These are phyloP conservation scores for Synanthedon myopaeformis DNA, from an alignment of 2,888 invertebrate genomes.

Conservation along the genomic window DNA sequence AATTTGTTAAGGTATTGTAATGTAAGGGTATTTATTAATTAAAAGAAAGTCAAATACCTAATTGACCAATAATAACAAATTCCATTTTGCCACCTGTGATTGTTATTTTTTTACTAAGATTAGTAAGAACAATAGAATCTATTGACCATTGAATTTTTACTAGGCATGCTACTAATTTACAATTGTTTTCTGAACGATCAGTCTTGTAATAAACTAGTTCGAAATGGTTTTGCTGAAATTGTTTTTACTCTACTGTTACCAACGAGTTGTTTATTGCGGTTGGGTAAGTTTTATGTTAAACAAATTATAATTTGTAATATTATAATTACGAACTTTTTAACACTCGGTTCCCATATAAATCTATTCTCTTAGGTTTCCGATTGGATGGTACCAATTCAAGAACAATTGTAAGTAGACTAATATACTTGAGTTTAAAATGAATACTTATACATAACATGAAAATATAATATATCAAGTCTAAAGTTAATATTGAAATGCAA, in stretches of 20 bases:
- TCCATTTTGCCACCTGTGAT: too few relatives aligned
- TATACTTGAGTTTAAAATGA: slow-evolving; percentile 3
- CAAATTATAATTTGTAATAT: too few relatives aligned
- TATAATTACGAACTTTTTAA: not conserved
- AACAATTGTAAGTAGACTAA: slow-evolving; percentile 39
- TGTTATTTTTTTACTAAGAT: too few relatives aligned
- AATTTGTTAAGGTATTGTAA: too few relatives aligned
- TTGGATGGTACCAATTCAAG: slow-evolving; percentile 46
- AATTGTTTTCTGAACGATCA: not conserved
- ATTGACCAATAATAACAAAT: too few relatives aligned
- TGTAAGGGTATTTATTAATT: too few relatives aligned
- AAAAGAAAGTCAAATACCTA: too few relatives aligned
- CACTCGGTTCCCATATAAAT: not conserved
- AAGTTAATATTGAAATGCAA: too few relatives aligned
- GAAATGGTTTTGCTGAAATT: not conserved
- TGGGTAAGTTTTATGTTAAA: not conserved
- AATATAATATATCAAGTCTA: too few relatives aligned
- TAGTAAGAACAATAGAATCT: too few relatives aligned
- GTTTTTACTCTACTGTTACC: not conserved
- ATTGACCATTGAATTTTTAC: too few relatives aligned
- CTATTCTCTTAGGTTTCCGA: slow-evolving; percentile 20
- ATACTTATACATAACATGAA: slow-evolving; percentile 1
- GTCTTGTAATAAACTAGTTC: not conserved
- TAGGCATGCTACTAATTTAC: too few relatives aligned
- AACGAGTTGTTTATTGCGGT: not conserved